phyloP scores from a whole-genome alignment of 2,113 vertebrate genomes.

The Aptenodytes forsteri region DNA sequence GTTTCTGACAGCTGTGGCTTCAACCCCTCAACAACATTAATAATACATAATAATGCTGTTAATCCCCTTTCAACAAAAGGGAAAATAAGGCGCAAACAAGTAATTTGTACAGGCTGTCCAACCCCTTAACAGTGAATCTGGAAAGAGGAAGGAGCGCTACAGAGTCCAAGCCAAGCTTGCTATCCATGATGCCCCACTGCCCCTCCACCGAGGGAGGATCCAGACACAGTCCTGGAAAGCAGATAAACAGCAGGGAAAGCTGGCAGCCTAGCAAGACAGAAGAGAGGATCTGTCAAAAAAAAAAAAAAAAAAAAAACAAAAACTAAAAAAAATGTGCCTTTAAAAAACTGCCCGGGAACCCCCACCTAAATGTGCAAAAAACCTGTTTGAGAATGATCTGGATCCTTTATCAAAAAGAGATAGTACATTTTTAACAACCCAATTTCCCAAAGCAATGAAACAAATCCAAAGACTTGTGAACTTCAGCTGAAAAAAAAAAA shows the following conservation, averaged over 20 bases:
- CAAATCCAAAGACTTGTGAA: too few species aligned
- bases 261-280: neutral
- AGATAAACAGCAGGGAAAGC: neutral
- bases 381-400: too few species aligned
- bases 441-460: too few species aligned
- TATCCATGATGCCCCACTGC: neutral
- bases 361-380: too few species aligned
- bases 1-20: neutral
- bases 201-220: neutral
- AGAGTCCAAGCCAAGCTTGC: neutral
- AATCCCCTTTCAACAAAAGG: neutral
- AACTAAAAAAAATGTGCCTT: too few species aligned
- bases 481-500: too few species aligned
- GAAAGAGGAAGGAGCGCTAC: neutral
- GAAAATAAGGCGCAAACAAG: neutral
- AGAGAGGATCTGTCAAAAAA: neutral
- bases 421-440: too few species aligned
- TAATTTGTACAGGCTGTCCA: neutral
- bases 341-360: too few species aligned
- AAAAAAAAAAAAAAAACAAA: neutral
- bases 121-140: neutral
- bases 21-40: neutral
- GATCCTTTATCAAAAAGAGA: too few species aligned
- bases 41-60: neutral
- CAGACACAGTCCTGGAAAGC: neutral